phyloP scores from a whole-genome alignment of 2,888 invertebrate genomes.

The Chalcis sispes region DNA sequence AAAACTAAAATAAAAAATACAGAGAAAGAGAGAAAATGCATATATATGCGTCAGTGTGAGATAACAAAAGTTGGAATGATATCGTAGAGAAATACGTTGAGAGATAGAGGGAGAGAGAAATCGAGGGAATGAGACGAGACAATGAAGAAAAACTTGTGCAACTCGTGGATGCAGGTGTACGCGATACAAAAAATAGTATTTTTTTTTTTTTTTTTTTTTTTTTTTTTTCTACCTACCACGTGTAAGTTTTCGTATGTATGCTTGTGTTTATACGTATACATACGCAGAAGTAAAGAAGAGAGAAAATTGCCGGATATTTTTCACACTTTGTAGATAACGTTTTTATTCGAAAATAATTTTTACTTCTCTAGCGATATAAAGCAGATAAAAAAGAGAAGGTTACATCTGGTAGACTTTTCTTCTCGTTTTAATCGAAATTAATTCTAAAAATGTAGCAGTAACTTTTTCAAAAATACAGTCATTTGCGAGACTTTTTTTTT shows the following conservation, averaged over 20 bases:
- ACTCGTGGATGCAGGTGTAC: neutral
- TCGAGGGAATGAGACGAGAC: constrained; percentile 5
- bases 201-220: neutral
- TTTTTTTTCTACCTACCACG: no score
- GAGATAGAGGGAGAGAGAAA: no score
- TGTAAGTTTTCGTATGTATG: no score
- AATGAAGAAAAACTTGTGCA: constrained; percentile 28
- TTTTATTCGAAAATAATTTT: constrained; percentile 13
- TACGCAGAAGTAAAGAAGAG: no score
- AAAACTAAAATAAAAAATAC: constrained; percentile 1
- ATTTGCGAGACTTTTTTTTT: no score
- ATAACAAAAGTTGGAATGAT: constrained; percentile 41
- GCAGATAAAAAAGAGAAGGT: no score
- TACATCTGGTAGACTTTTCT: no score
- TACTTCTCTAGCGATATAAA: no score
- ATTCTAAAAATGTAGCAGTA: neutral
- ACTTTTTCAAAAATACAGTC: no score
- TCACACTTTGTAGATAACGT: constrained; percentile 14
- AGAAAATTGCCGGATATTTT: constrained; percentile 14
- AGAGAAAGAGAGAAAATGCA: neutral
- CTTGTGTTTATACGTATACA: neutral
- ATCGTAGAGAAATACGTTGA: neutral
- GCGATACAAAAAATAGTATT: constrained; percentile 25
- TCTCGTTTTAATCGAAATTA: neutral
- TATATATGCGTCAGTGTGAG: constrained; percentile 17